Base-by-base conservation (phyloP, 2,113 vertebrate genomes). In the Albula glossodonta region DNA sequence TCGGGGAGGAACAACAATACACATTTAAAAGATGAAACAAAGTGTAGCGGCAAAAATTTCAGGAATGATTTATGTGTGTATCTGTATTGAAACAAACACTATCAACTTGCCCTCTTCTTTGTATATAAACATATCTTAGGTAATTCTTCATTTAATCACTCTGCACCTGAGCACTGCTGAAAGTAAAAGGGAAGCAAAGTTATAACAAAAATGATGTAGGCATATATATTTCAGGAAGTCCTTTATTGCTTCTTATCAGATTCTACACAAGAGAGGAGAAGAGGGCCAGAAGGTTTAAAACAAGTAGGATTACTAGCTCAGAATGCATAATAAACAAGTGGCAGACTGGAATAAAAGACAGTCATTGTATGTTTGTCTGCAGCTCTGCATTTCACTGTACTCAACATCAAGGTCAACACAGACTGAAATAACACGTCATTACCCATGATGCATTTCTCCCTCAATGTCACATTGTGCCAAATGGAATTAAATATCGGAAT, bases 1-100 rank as follows among this genome's bases (percentile, higher is more conserved):
- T 91, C 86, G 90, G 86, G 31, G 83, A 84, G 84, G 91, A 91
- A 92, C 83, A 85, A 88, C 81, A 88, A 92, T 90, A 91, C 90
- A 91, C 85, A 88, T 41, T 41, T 41, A 41, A n/a, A 77, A 87
- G 90, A 93, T 93, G 63, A 93, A 93, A 85, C 82, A 5, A 85
- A 89, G 87, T 88, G 22, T 83, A 80, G 81, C 51, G 51, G 82
- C 84, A 81, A 81, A 91, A 91, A 92, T 91, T 56, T 91, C 90
- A 87, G 82, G 52, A 66, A 57, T 90, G 89, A 92, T 91, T 91
- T 90, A 91, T 91, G 88, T 88, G 1, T 70, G 57, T 41, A 83
- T 90, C 87, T 78, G 74, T 70, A 56, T 80, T 22, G 22, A n/a
- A 70, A 10, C 56, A 25, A 31, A 82, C 63, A 79, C 7, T 82